Conservation (phyloP, 2,888 invertebrate genomes). For the Nomada goodeniana region DNA sequence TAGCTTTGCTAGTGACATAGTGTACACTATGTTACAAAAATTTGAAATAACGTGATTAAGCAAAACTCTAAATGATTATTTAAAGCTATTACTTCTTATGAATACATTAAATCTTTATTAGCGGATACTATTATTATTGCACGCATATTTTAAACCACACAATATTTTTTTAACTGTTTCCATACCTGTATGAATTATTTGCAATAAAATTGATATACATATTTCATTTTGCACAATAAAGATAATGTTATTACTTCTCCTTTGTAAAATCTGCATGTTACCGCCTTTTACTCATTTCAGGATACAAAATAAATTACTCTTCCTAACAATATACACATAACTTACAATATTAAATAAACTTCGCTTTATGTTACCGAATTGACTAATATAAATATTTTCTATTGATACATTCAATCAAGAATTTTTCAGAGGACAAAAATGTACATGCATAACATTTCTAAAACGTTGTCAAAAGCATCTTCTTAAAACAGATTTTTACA, state of each 20-base stretch:
- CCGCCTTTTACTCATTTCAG: background rate
- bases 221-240: constrained; percentile 44
- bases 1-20: background rate
- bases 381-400: constrained; percentile 19
- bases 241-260: constrained; percentile 11
- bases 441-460: constrained; percentile 15
- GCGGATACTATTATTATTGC: constrained; percentile 46
- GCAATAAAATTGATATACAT: constrained; percentile 62
- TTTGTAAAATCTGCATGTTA: background rate
- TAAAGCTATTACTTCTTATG: constrained; percentile 40
- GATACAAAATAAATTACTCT: constrained; percentile 31
- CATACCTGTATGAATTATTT: constrained; percentile 56
- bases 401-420: constrained; percentile 14
- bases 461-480: constrained; percentile 8
- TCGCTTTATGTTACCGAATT: constrained; percentile 9
- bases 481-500: background rate
- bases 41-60: constrained; percentile 2
- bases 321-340: constrained; percentile 17
- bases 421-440: constrained; percentile 14
- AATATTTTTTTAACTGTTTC: constrained; percentile 43
- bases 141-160: constrained; percentile 54
- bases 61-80: constrained; percentile 19
- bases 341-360: constrained; percentile 37
- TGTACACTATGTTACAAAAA: background rate
- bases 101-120: constrained; percentile 58